Evolutionary conservation across 1,140 invertebrate species (phyloP), one percentile per base, ranked within the genome.

Genomic region (Cheumatopsyche charites): DNA sequence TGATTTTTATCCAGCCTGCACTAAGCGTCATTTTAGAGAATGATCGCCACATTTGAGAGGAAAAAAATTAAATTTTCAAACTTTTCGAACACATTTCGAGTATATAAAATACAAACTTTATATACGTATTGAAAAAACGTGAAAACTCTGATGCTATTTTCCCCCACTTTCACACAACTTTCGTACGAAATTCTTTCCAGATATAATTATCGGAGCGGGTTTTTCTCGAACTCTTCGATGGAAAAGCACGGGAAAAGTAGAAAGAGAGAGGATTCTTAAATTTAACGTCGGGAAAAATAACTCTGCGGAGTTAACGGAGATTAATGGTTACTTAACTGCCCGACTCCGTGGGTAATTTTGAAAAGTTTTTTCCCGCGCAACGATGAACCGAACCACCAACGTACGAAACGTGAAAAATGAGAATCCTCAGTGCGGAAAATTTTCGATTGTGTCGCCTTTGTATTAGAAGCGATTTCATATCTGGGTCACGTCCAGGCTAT

Each of bases 291-390:
- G 49, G 26, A 55, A 55, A 68, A 68, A 68, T 68, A 68, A 52
- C 66, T 55, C 42, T 11, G 66, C 9, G 21, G 49, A 68, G 47
- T 68, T 68, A 68, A 68, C 66, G 25, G 66, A 68, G 66, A 68
- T 68, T 68, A 68, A 68, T 68, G 66, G 49, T 26, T 55, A 41
- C 66, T 68, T 68, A 68, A 68, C 66, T 55, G 15, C 66, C 41
- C 29, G 13, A 23, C 66, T 55, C 66, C 47, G 45, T 68, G 15
- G 66, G 66, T 45, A 58, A 68, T 68, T 55, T 68, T 55, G 7
- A 55, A 67, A 36, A 36, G 29, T 36, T 36, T 36, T 36, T 36
- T 36, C 9, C 29, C 29, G 29, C 29, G 29, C 9, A 9, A 36
- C 29, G 29, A 36, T 36, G 29, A 36, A 36, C 29, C 29, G 29